A percentile compares a stretch with the other conserved stretches of the same genome.
phyloP scores from a whole-genome alignment of 1,140 invertebrate species.

The Achatina immaculata region DNA sequence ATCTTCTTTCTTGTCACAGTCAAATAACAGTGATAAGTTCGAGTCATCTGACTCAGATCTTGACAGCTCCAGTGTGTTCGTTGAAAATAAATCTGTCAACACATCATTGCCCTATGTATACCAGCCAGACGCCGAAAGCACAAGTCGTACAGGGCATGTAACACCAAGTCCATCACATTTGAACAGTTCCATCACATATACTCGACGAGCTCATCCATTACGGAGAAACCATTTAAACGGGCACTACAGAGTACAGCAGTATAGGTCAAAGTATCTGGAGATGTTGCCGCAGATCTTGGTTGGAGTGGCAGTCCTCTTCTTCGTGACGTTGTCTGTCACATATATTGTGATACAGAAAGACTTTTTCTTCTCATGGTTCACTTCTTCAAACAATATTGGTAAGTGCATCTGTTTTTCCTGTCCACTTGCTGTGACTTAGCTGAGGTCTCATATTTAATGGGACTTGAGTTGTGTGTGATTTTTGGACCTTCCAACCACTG shows the following conservation, averaged over 20 bases:
- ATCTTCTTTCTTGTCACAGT: constrained; percentile 7
- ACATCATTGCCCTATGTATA: constrained; percentile 51
- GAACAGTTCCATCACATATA: background rate
- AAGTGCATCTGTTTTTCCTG: background rate
- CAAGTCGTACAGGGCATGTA: background rate
- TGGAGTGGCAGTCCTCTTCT: constrained; percentile 49
- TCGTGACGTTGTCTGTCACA: constrained; percentile 47
- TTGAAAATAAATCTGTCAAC: constrained; percentile 61
- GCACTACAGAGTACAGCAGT: constrained; percentile 24
- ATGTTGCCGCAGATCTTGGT: constrained; percentile 33
- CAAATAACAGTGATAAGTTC: constrained; percentile 45
- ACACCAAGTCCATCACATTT: constrained; percentile 8
- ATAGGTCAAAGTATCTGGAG: constrained; percentile 36
- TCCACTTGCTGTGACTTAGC: background rate
- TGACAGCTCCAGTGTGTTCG: constrained; percentile 54
- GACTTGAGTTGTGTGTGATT: no score
- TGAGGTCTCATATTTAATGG: no score
- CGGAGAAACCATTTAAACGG: constrained; percentile 19
- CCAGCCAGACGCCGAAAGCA: background rate
- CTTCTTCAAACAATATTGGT: constrained; percentile 25
- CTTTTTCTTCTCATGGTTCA: constrained; percentile 39
- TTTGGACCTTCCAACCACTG: background rate
- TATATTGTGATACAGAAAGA: constrained; percentile 42
- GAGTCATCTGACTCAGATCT: constrained; percentile 62
- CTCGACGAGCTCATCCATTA: constrained; percentile 31